phyloP scores from a whole-genome alignment of 2,113 vertebrate genomes.

The Chelonoidis abingdonii region DNA sequence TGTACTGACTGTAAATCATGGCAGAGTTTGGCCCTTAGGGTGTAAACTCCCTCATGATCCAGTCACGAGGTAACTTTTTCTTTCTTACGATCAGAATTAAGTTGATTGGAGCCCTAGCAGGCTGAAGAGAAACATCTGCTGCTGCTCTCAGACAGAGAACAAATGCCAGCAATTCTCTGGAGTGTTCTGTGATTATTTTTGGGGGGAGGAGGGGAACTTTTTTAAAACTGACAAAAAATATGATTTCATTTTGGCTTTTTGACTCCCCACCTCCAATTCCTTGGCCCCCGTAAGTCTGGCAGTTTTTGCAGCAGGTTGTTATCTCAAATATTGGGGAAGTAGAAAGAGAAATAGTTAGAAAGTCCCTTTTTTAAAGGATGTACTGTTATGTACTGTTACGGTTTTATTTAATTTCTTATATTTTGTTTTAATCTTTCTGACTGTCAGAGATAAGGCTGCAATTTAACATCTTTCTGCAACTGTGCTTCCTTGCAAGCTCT shows the following conservation, averaged over 20 bases:
- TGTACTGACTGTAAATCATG: background rate
- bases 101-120: background rate
- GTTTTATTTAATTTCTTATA: background rate
- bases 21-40: background rate
- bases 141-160: background rate
- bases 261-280: background rate
- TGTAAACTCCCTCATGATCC: background rate
- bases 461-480: background rate
- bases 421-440: background rate
- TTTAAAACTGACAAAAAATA: background rate
- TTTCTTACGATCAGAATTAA: background rate
- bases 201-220: accelerated
- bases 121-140: background rate
- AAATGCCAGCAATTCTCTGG: background rate
- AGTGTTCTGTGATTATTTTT: background rate
- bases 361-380: background rate
- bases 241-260: background rate
- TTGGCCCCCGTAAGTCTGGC: background rate
- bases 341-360: background rate
- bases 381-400: background rate
- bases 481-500: accelerated
- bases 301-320: background rate
- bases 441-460: background rate
- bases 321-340: background rate
- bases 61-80: background rate